These are phyloP conservation scores for Avahi laniger DNA, from an alignment of 2,797 vertebrate species.

Conservation along the genomic window DNA sequence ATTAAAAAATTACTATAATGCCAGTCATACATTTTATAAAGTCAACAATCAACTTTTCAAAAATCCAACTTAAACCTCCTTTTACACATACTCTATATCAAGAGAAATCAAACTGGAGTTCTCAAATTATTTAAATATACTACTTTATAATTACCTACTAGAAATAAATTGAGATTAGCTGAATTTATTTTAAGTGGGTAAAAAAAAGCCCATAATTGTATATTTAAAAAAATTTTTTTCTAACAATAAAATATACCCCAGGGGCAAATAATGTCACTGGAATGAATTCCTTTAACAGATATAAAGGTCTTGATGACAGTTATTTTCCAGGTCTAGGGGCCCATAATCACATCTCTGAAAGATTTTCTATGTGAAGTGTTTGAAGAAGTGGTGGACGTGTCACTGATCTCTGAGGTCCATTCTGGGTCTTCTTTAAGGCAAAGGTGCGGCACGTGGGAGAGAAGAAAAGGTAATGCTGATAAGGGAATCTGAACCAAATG, in stretches of 20 bases:
- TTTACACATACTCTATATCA: neutral
- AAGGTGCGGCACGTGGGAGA: constrained; percentile 68
- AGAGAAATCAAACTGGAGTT: constrained; percentile 44
- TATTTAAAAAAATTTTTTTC: neutral
- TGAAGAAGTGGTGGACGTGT: constrained; percentile 84
- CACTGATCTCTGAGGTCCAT: constrained; percentile 78
- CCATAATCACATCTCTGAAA: constrained; percentile 77
- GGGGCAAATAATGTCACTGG: constrained; percentile 64
- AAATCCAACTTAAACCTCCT: constrained; percentile 3
- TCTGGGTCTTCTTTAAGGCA: constrained; percentile 77
- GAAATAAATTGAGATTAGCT: constrained; percentile 41
- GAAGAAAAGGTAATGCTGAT: constrained; percentile 82
- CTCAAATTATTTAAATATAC: constrained; percentile 51
- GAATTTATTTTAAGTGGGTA: neutral
- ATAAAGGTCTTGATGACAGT: constrained; percentile 84
- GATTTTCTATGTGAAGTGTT: constrained; percentile 82
- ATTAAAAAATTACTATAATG: constrained; percentile 31
- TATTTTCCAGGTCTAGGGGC: constrained; percentile 88
- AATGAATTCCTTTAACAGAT: constrained; percentile 83
- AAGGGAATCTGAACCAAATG: constrained; percentile 85
- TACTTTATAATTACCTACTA: constrained; percentile 60
- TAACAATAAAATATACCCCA: constrained; percentile 29
- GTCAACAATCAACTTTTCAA: neutral
- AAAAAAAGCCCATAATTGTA: neutral
- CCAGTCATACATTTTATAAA: constrained; percentile 14